Conservation (phyloP, 2,797 vertebrate species). For the Rhyacichthys aspro region DNA sequence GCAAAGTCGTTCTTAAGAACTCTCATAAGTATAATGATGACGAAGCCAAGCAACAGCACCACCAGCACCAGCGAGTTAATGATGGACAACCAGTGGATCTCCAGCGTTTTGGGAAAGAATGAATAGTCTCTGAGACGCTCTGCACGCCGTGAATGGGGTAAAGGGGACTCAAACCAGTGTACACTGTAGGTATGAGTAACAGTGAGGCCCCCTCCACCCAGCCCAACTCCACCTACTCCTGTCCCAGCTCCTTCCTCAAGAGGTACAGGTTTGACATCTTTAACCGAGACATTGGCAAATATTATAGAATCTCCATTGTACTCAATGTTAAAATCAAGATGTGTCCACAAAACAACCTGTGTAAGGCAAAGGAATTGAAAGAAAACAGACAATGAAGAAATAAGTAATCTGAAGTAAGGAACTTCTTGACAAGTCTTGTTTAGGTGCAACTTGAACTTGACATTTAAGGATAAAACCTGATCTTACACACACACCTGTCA, state of each 20-base stretch:
- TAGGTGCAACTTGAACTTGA: constrained; percentile 6
- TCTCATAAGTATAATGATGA: constrained; percentile 95
- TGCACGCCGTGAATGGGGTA: constrained; percentile 77
- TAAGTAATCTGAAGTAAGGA: neutral
- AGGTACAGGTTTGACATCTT: constrained; percentile 89
- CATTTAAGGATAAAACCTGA: neutral
- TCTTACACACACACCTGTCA: neutral
- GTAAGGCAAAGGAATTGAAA: neutral
- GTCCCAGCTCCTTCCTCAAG: constrained; percentile 82
- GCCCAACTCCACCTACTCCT: constrained; percentile 69
- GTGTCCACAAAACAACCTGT: constrained; percentile 90
- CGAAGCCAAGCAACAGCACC: constrained; percentile 91
- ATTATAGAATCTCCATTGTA: constrained; percentile 88
- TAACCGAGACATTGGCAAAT: constrained; percentile 90
- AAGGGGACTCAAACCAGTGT: constrained; percentile 86
- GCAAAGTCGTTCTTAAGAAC: constrained; percentile 94
- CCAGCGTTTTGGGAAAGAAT: constrained; percentile 92
- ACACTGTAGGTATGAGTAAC: constrained; percentile 90
- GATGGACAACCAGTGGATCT: constrained; percentile 96
- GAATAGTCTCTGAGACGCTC: constrained; percentile 86
- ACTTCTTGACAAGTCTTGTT: neutral
- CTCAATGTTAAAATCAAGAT: constrained; percentile 92
- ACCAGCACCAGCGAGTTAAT: constrained; percentile 95
- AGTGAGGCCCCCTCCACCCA: constrained; percentile 72
- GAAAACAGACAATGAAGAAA: neutral